phyloP scores from a whole-genome alignment of 2,797 vertebrate genomes.

The Sphenopsis melanotis region DNA sequence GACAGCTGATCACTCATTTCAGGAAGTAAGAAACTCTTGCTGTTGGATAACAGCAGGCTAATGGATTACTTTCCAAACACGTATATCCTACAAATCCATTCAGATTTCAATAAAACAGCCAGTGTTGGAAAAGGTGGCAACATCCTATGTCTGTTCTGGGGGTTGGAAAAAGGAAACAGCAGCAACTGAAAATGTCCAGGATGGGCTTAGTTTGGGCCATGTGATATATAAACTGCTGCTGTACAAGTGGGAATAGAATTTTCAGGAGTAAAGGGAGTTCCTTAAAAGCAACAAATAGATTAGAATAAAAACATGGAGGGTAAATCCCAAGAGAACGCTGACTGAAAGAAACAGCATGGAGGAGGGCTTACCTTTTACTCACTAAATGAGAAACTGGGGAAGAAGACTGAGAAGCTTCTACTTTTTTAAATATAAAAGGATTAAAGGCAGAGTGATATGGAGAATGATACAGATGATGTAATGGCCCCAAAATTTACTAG shows the following conservation, averaged over 20 bases:
- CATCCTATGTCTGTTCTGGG: not conserved
- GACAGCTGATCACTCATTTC: not conserved
- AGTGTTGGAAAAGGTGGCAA: not conserved
- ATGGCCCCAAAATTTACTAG: not conserved
- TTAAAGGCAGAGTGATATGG: not conserved
- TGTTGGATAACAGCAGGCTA: not conserved
- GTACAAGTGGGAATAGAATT: not conserved
- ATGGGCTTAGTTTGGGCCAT: not conserved
- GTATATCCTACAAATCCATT: not conserved
- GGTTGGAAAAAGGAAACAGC: not conserved
- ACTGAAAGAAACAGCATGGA: not conserved
- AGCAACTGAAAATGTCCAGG: not conserved
- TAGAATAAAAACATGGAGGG: not conserved
- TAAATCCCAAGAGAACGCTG: not conserved
- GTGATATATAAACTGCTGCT: not conserved
- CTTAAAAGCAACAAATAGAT: not conserved
- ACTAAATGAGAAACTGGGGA: not conserved
- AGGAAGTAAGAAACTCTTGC: not conserved
- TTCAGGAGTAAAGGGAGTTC: not conserved
- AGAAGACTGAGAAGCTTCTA: not conserved
- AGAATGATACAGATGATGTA: not conserved
- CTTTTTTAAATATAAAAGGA: not conserved
- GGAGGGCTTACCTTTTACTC: not conserved
- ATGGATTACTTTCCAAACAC: not conserved
- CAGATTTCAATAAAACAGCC: not conserved